Base-by-base conservation (phyloP, 2,888 invertebrate species). In the Xylota sylvarum region DNA sequence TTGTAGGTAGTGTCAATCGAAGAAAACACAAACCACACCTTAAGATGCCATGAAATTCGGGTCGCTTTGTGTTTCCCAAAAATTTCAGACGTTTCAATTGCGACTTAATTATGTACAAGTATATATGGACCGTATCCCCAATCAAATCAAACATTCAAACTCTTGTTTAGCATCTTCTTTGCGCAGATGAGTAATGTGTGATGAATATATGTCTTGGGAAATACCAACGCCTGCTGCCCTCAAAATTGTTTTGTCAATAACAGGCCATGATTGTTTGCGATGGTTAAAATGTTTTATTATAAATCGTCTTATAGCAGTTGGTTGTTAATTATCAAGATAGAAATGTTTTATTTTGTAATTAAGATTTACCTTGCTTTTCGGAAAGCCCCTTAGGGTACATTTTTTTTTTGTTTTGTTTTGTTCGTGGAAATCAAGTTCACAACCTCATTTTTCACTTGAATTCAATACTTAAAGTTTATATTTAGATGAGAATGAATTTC, bases 161-260 rank as follows among this genome's bases (percentile, higher is more conserved):
- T 48, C 19, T 4, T 48, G 48, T 48, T 19, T 23, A 19, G 17
- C 48, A 48, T 48, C 48, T 48, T 9, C 9, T 19, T 14, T 43
- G 12, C 5, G 46, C 48, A 48, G 19, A 7, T 48, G 48, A 48
- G 48, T 19, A 48, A 48, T 48, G 14, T 46, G 40, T 6, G 9
- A 46, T 46, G 17, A 46, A 14, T 46, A 14, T 46, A 14, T 43
- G 5, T 48, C 19, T 48, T 17, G 48, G 48, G 48, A 48, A 48
- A 19, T 48, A 48, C 48, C 48, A 19, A 14, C 5, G 14, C 48
- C 19, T 4, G 5, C 19, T 4, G 5, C n/a, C 43, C n/a, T n/a
- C 5, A 48, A 48, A 6, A 19, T 19, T 7, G 9, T 48, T 9
- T 9, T n/a, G 19, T 17, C n/a, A 43, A 43, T 14, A 43, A 19